These are phyloP conservation scores for Protobothrops flavoviridis DNA, from an alignment of 2,113 vertebrate genomes.

Conservation along the genomic window DNA sequence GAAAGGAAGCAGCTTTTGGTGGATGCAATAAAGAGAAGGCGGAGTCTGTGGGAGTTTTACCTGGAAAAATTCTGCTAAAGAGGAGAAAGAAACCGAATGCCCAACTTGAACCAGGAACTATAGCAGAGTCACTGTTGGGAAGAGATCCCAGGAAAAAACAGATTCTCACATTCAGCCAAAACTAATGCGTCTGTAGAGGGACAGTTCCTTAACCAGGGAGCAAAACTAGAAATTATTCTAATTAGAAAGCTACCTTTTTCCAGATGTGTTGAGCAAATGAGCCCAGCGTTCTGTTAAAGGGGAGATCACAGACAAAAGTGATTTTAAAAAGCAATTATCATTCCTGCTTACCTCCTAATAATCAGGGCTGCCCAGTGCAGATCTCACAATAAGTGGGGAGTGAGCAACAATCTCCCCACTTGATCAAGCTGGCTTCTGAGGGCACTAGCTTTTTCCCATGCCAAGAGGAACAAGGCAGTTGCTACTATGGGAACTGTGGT, in stretches of 20 bases:
- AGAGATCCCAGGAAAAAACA: neutral
- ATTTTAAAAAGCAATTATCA: neutral
- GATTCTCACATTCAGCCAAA: neutral
- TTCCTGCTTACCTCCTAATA: neutral
- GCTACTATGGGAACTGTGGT: slow-evolving; percentile 46
- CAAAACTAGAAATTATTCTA: neutral
- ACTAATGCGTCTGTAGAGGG: fast-evolving
- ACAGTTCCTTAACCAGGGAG: neutral
- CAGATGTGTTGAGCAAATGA: neutral
- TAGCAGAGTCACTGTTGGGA: neutral
- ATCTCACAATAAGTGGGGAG: neutral
- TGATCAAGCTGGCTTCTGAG: neutral
- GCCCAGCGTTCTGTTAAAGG: neutral
- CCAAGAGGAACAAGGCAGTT: neutral
- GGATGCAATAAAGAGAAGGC: neutral
- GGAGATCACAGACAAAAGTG: neutral
- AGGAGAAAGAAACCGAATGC: neutral
- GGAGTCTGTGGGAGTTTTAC: neutral
- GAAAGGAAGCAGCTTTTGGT: neutral
- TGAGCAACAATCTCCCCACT: neutral
- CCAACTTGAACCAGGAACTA: neutral
- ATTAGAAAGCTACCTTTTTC: neutral
- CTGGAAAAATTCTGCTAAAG: neutral
- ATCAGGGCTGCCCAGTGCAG: neutral
- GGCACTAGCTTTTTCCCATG: neutral